Conservation (phyloP, 2,797 vertebrate genomes). For the Enteromius thamalakanensis region DNA sequence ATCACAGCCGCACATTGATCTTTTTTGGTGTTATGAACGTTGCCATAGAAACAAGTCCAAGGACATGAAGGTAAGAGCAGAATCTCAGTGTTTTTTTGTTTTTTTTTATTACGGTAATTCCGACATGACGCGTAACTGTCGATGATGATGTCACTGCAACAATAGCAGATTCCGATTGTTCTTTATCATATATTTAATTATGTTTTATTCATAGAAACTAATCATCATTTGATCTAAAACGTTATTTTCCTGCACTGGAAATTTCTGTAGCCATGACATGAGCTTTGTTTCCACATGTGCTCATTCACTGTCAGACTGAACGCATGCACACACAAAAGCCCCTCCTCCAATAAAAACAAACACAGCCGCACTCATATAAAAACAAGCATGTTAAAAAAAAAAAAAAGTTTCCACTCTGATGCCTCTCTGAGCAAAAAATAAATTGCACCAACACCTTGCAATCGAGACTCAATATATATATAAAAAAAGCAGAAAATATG, state of each 20-base stretch:
- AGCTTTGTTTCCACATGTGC: constrained; percentile 7
- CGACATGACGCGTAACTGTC: not conserved
- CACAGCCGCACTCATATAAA: not conserved
- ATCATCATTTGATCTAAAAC: constrained; percentile 1
- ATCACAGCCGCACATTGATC: constrained; percentile 20
- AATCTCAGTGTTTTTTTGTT: not conserved
- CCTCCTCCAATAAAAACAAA: constrained; percentile 34
- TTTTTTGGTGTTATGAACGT: constrained; percentile 5
- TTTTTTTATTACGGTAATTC: not conserved
- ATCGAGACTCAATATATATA: not conserved
- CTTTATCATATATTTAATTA: not conserved
- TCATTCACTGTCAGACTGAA: not conserved
- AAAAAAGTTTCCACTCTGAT: not conserved
- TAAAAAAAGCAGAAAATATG: constrained; percentile 17
- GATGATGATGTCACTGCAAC: not conserved
- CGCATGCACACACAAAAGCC: constrained; percentile 27
- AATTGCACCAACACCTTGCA: constrained; percentile 18
- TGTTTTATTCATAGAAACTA: constrained; percentile 19
- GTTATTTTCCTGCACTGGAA: not conserved
- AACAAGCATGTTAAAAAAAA: not conserved
- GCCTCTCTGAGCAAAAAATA: not conserved
- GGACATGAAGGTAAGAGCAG: constrained; percentile 9
- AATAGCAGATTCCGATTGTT: not conserved
- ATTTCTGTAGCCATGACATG: constrained; percentile 4
- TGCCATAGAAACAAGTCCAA: constrained; percentile 35